A percentile compares a stretch with the other conserved stretches of the same genome.
Conservation (phyloP, 2,797 vertebrate species). For the Tapera naevia region DNA sequence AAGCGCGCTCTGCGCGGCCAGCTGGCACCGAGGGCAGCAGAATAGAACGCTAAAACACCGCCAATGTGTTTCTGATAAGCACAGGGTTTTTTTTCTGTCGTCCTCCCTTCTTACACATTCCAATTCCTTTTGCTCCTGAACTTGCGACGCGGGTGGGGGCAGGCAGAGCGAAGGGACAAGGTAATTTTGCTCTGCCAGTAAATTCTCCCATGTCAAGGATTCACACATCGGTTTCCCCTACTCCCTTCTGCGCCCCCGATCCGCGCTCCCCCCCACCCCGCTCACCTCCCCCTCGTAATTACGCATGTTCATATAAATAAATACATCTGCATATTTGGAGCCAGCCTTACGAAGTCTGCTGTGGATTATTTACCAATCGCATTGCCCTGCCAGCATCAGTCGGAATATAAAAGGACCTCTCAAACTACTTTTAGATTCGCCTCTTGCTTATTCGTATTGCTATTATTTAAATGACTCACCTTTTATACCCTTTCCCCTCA, state of each 20-base stretch:
- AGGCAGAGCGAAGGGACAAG: background rate
- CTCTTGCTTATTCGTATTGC: background rate
- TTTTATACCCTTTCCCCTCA: constrained; percentile 19
- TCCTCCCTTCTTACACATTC: constrained; percentile 70
- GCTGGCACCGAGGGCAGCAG: constrained; percentile 32
- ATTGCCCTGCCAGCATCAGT: background rate
- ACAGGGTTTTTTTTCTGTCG: constrained; percentile 34
- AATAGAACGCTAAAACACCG: background rate
- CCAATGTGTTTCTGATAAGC: constrained; percentile 78
- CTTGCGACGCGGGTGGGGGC: constrained; percentile 35
- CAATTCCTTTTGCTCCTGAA: constrained; percentile 71
- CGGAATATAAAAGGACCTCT: background rate
- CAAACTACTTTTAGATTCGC: background rate
- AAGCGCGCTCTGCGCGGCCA: constrained; percentile 25
- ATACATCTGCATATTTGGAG: background rate
- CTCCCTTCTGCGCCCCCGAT: background rate
- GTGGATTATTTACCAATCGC: background rate
- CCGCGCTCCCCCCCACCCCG: background rate
- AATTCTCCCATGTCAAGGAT: constrained; percentile 35
- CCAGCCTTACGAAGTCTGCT: background rate
- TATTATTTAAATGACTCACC: constrained; percentile 51
- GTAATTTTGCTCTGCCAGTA: constrained; percentile 1
- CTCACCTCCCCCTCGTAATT: background rate
- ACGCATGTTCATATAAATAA: background rate
- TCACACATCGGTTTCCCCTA: background rate